Conservation (phyloP, 1,140 invertebrate species). For the Drosophila subpulchrella region DNA sequence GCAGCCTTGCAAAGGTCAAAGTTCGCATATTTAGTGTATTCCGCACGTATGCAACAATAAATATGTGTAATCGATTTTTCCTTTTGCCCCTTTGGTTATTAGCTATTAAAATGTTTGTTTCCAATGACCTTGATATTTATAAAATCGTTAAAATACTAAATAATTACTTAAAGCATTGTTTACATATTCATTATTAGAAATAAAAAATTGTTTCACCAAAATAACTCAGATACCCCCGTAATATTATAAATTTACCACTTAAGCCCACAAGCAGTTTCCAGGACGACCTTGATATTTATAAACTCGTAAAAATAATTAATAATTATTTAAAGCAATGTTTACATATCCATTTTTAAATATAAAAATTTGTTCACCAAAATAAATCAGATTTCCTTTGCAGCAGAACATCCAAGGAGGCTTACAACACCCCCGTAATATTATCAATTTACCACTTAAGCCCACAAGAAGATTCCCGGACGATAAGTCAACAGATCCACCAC, state of each 20-base stretch:
- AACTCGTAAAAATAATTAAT: no score
- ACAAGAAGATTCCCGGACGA: background rate
- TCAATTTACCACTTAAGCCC: constrained; percentile 13
- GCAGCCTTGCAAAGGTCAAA: constrained; percentile 55
- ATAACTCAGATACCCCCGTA: background rate
- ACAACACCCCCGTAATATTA: background rate
- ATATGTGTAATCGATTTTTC: background rate
- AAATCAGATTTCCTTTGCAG: background rate
- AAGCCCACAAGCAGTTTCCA: background rate
- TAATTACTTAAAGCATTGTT: no score
- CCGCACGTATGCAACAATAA: constrained; percentile 56
- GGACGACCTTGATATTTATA: no score
- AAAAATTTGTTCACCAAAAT: no score
- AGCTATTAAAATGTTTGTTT: background rate
- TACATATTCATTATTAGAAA: no score
- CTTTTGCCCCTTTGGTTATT: background rate
- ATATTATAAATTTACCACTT: constrained; percentile 13
- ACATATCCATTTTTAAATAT: no score
- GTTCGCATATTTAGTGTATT: constrained; percentile 34
- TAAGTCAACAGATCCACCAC: constrained; percentile 21
- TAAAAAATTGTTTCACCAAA: no score
- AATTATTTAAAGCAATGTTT: no score
- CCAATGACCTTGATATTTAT: no score
- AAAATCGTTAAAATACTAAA: no score
- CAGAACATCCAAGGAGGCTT: background rate